Percentiles rank a stretch among this genome's conserved stretches.
phyloP scores from a whole-genome alignment of 2,888 invertebrate genomes.

The Oxyteleia sp. region DNA sequence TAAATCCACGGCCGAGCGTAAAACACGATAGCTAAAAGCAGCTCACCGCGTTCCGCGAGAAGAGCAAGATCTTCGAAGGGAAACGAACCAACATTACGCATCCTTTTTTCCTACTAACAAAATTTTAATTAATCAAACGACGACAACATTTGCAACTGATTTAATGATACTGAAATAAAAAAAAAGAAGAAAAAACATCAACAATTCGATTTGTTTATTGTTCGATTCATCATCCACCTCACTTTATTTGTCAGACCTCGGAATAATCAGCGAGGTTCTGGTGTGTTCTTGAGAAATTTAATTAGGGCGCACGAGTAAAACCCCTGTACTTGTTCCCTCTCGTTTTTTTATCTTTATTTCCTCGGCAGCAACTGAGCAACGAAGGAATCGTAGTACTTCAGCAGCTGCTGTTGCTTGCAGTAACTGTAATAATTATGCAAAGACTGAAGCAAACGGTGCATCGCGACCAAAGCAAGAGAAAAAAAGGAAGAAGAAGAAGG shows the following conservation, averaged over 20 bases:
- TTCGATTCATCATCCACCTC: not conserved
- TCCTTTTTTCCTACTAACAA: slow-evolving; percentile 18
- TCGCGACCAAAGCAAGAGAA: slow-evolving; percentile 75
- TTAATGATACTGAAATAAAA: too few relatives aligned
- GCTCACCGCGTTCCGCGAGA: slow-evolving; percentile 55
- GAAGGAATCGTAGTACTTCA: slow-evolving; percentile 69
- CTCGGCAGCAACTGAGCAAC: slow-evolving; percentile 61
- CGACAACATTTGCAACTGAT: too few relatives aligned
- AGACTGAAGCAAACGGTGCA: slow-evolving; percentile 83
- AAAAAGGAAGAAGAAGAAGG: slow-evolving; percentile 77
- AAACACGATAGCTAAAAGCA: slow-evolving; percentile 66
- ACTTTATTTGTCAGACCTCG: slow-evolving; percentile 30
- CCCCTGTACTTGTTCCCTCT: slow-evolving; percentile 44
- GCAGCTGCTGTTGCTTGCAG: slow-evolving; percentile 80
- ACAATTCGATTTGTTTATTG: not conserved
- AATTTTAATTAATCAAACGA: slow-evolving; percentile 7
- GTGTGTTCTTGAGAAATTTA: slow-evolving; percentile 78
- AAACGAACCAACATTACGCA: slow-evolving; percentile 31
- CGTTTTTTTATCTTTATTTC: slow-evolving; percentile 55
- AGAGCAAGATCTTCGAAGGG: slow-evolving; percentile 48
- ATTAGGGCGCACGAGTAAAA: slow-evolving; percentile 79
- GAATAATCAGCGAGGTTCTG: slow-evolving; percentile 56
- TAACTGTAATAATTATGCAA: slow-evolving; percentile 86
- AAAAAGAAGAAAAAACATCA: too few relatives aligned
- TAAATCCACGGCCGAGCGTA: slow-evolving; percentile 55